Evolutionary conservation across 2,113 vertebrate species (phyloP), one percentile per base, ranked within the genome.

Genomic region (Boulengeromyrus knoepffleri): DNA sequence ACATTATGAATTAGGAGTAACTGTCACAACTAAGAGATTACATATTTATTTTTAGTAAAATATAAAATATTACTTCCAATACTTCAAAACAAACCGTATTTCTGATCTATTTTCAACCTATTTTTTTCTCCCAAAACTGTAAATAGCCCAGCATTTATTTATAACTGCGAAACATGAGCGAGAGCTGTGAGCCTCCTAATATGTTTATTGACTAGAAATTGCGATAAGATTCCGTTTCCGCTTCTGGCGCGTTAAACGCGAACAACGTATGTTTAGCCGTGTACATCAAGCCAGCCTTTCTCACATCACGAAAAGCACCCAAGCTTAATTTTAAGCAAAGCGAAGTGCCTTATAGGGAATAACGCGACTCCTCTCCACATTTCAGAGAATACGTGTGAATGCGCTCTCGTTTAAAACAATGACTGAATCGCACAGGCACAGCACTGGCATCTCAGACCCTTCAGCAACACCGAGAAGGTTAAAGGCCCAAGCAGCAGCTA

Each of bases 401-500:
- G 74, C 74, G 36, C 74, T 80, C 31, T 42, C 15, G 13, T 77
- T 77, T 36, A 39, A 74, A 74, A 74, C 70, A 85, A 85, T 85
- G 46, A 46, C 7, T n/a, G 42, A 24, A 85, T n/a, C 46, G 45
- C 45, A 27, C 47, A 85, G 21, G 45, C 27, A n/a, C 85, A 17
- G 13, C 13, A 19, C 27, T 53, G 24, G 31, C 47, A 53, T 6
- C 49, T 53, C 2, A 53, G 85, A 5, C 66, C 83, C 89, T 27
- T 87, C 88, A 39, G 89, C 90, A 70, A 88, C 83, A 84, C 89
- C 13, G 80, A 45, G 46, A 91, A 92, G 3, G 88, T 89, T 45
- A 58, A 74, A 66, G 84, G 83, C 2, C 45, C 83, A 47, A 47
- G 90, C 85, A 52, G 90, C 89, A 90, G 91, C 56, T 91, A 46